Evolutionary conservation across 1,140 invertebrate species (phyloP), one percentile per base, ranked within the genome.

Genomic region (Gryllus bimaculatus): DNA sequence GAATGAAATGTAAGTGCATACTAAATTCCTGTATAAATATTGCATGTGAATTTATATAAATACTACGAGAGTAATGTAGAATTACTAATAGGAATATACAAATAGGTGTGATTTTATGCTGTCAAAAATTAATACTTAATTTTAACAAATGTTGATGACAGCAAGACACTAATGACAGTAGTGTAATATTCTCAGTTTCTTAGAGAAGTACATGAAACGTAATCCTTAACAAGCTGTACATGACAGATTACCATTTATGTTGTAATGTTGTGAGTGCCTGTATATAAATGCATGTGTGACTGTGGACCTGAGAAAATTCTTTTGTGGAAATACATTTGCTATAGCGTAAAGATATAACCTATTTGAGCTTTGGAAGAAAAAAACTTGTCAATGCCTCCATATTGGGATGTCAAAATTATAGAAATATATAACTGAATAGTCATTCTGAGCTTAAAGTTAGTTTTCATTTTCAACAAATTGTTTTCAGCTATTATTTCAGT

Each of bases 1-100:
- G 26, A 66, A 20, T 39, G 48, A 39, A 18, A 48, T 78, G 78
- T 78, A 48, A 49, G 48, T 78, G 48, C 18, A 78, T 54, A 47
- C 15, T 66, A 78, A 78, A 47, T 26, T 78, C 26, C 48, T 66
- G 15, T 74, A 74, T 78, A 78, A 39, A 78, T 73, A 79, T 66
- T 79, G 79, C 73, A 77, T 79, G 79, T 79, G 79, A 26, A 79
- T 79, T 79, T 79, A 76, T 77, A 79, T 76, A 77, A 66, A 79
- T 54, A 79, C 54, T 66, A 66, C 54, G 18, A 66, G 54, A 66
- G 18, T 66, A 66, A 10, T 66, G 54, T 66, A 66, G 54, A 18
- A 66, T 66, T 66, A 66, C 54, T 66, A 66, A 66, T 66, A 66
- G 54, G 18, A 66, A 18, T 66, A 66, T 66, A 66, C 54, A 66